Evolutionary conservation across 2,888 invertebrate species (phyloP).

Genomic region (Orthosia gothica): DNA sequence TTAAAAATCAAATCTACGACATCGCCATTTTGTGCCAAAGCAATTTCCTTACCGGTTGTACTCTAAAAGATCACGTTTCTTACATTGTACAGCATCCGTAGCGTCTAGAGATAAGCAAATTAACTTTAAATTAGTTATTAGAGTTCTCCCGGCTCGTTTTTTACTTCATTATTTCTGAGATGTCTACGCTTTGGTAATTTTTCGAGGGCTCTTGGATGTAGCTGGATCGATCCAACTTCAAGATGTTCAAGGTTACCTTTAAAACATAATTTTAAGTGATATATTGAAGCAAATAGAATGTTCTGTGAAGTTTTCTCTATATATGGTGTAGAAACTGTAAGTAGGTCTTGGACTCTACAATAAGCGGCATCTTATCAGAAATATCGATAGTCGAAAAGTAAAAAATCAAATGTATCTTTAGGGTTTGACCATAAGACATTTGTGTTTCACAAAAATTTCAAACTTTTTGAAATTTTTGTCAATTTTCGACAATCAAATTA

Average conservation of each 20-base stretch:
- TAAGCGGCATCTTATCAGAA: too few relatives aligned
- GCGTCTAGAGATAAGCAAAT: slow-evolving; percentile 76
- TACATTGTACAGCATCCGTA: slow-evolving; percentile 65
- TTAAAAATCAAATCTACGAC: slow-evolving; percentile 51
- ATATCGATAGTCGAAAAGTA: too few relatives aligned
- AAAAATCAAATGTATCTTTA: too few relatives aligned
- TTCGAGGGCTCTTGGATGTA: slow-evolving; percentile 14
- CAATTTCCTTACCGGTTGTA: slow-evolving; percentile 61
- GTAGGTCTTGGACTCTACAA: too few relatives aligned
- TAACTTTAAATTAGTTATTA: slow-evolving; percentile 80
- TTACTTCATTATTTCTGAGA: slow-evolving; percentile 72
- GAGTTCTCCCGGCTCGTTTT: slow-evolving; percentile 67
- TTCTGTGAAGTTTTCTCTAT: background rate
- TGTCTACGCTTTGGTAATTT: slow-evolving; percentile 57
- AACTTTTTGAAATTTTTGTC: too few relatives aligned
- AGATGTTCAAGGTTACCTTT: background rate
- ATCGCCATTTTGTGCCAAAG: slow-evolving; percentile 38
- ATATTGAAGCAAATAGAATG: background rate
- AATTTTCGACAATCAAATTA: too few relatives aligned
- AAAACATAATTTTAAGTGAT: background rate
- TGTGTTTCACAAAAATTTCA: too few relatives aligned
- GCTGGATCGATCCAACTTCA: slow-evolving; percentile 13
- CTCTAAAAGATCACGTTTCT: slow-evolving; percentile 58
- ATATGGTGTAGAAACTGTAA: too few relatives aligned
- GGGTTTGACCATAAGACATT: too few relatives aligned